Evolutionary conservation across 2,888 invertebrate species (phyloP).

Genomic region (Tupiocoris notatus): DNA sequence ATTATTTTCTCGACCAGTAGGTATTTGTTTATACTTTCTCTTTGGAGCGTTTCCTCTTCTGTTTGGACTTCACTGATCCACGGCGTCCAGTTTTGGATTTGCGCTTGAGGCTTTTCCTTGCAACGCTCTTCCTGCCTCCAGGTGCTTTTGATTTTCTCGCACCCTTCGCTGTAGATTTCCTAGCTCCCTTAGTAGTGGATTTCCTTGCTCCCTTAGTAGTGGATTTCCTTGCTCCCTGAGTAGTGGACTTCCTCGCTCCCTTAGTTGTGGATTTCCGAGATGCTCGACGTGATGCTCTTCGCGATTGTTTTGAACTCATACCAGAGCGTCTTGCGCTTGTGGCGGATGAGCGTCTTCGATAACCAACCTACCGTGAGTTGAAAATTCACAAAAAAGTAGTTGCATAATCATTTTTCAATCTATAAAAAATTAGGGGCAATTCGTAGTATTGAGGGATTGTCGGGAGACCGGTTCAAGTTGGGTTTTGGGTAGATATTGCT

Average conservation of each 20-base stretch:
- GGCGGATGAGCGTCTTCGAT: not conserved
- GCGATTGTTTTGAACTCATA: not conserved
- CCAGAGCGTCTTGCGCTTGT: not conserved
- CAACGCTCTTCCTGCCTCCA: too few species aligned
- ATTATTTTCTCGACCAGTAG: too few species aligned
- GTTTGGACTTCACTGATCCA: too few species aligned
- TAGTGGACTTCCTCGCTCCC: not conserved
- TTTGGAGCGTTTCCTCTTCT: slow-evolving; percentile 4
- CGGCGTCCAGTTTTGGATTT: not conserved
- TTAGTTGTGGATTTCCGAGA: not conserved
- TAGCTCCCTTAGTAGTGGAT: not conserved
- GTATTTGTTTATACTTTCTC: not conserved
- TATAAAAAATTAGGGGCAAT: too few species aligned
- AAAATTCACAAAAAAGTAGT: too few species aligned
- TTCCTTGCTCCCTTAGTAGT: not conserved
- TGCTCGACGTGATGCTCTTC: not conserved
- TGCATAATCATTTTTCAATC: too few species aligned
- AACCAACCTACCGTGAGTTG: not conserved
- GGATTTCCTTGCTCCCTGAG: not conserved
- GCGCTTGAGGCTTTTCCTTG: slow-evolving; percentile 18
- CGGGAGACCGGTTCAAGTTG: too few species aligned
- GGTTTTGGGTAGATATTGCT: too few species aligned
- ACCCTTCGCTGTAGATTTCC: too few species aligned
- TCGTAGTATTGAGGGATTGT: too few species aligned
- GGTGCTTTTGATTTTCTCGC: too few species aligned